Evolutionary conservation across 1,140 invertebrate genomes (phyloP).

Genomic region (Scaptomyza pallida): DNA sequence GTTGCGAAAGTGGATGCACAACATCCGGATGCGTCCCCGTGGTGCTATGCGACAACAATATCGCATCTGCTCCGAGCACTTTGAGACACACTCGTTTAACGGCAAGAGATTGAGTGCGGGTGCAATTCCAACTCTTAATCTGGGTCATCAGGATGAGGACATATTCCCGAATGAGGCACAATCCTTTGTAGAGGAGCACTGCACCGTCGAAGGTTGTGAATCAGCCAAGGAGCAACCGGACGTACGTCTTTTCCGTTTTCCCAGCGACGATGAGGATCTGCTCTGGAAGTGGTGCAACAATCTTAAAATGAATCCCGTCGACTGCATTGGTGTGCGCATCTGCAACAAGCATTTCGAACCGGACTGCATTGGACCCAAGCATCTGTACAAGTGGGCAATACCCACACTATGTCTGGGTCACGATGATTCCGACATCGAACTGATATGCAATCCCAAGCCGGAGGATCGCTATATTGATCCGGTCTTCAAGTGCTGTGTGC

Average conservation of each 20-base stretch:
- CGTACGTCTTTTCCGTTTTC: conserved; percentile 74
- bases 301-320: conserved; percentile 75
- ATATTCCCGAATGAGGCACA: conserved; percentile 76
- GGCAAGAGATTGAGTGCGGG: conserved; percentile 63
- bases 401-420: conserved; percentile 68
- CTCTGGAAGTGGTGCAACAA: conserved; percentile 82
- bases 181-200: conserved; percentile 71
- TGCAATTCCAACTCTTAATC: conserved; percentile 73
- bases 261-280: conserved; percentile 75
- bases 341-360: conserved; percentile 76
- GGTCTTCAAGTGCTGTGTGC: conserved; percentile 75
- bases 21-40: conserved; percentile 57
- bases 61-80: conserved; percentile 72
- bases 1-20: conserved; percentile 77
- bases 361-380: conserved; percentile 72
- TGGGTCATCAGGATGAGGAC: conserved; percentile 72
- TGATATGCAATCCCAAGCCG: conserved; percentile 67
- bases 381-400: conserved; percentile 74
- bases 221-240: conserved; percentile 66
- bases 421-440: conserved; percentile 63
- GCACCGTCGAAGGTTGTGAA: conserved; percentile 65
- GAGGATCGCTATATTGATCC: conserved; percentile 69
- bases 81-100: conserved; percentile 78
- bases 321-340: conserved; percentile 72
- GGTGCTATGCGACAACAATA: conserved; percentile 59